Percentiles rank a stretch among this genome's conserved stretches.
These are phyloP conservation scores for Eristalis tenax DNA, from an alignment of 2,888 invertebrate species.

Conservation along the genomic window DNA sequence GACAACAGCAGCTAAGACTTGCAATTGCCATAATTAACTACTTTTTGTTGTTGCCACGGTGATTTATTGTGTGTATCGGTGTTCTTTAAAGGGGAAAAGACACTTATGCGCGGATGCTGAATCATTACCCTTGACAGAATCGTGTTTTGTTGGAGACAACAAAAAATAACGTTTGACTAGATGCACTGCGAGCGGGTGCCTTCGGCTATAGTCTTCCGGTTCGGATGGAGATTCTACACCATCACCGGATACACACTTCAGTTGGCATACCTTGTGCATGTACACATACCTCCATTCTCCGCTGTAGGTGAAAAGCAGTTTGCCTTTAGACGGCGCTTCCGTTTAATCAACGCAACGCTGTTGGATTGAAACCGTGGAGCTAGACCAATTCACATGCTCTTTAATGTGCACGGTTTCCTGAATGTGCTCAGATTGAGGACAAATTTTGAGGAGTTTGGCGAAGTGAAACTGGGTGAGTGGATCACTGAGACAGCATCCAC, in stretches of 20 bases:
- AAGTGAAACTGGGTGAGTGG: no score
- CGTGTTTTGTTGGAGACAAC: neutral
- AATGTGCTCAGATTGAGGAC: no score
- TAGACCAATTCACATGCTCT: no score
- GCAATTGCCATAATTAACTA: constrained; percentile 33
- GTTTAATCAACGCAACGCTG: neutral
- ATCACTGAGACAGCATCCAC: no score
- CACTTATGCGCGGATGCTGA: neutral
- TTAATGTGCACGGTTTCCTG: no score
- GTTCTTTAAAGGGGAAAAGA: constrained; percentile 12
- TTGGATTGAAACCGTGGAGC: no score
- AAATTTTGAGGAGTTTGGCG: no score
- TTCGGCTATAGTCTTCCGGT: neutral
- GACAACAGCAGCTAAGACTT: neutral
- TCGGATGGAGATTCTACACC: neutral
- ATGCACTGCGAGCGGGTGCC: neutral
- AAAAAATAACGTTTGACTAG: neutral
- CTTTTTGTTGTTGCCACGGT: constrained; percentile 20
- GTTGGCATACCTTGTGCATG: neutral
- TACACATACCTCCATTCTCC: neutral
- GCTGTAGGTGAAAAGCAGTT: neutral
- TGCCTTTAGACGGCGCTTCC: neutral
- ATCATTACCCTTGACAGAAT: neutral
- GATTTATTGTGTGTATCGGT: constrained; percentile 15
- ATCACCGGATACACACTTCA: neutral